Evolutionary conservation across 1,140 invertebrate species (phyloP).

Genomic region (Mactra quadrangularis): DNA sequence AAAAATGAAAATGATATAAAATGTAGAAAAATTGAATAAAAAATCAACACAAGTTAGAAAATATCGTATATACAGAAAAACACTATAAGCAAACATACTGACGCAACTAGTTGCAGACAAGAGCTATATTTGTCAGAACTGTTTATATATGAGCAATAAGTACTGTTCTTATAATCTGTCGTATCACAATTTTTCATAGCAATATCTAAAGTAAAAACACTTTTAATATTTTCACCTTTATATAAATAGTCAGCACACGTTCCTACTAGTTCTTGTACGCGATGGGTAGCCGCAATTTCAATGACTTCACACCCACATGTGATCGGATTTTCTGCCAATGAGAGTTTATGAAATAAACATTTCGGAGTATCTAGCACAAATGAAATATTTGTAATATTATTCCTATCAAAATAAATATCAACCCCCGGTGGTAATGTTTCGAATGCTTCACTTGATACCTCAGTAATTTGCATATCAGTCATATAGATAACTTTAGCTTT

Average conservation of each 20-base stretch:
- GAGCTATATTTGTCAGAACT: too few relatives aligned
- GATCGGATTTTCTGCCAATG: constrained; percentile 47
- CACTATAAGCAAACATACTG: not conserved
- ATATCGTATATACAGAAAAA: not conserved
- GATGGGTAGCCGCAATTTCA: constrained; percentile 38
- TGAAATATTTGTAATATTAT: constrained; percentile 56
- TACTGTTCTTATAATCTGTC: constrained; percentile 22
- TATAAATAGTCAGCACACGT: constrained; percentile 30
- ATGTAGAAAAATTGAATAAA: not conserved
- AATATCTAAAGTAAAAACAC: constrained; percentile 6
- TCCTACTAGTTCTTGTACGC: constrained; percentile 23
- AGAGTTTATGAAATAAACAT: constrained; percentile 54
- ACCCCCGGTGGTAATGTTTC: not conserved
- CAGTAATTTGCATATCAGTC: constrained; percentile 41
- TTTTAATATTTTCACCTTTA: constrained; percentile 24
- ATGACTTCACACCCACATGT: constrained; percentile 54
- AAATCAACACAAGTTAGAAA: not conserved
- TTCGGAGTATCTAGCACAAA: constrained; percentile 47
- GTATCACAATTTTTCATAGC: constrained; percentile 41
- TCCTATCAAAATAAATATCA: constrained; percentile 41
- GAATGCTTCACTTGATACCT: constrained; percentile 43
- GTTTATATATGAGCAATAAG: constrained; percentile 34
- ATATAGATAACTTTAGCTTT: constrained; percentile 44
- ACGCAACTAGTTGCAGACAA: not conserved
- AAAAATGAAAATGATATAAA: too few relatives aligned